Evolutionary conservation across 2,888 invertebrate species (phyloP), one percentile per base, ranked within the genome.

Genomic region (Patella caerulea): DNA sequence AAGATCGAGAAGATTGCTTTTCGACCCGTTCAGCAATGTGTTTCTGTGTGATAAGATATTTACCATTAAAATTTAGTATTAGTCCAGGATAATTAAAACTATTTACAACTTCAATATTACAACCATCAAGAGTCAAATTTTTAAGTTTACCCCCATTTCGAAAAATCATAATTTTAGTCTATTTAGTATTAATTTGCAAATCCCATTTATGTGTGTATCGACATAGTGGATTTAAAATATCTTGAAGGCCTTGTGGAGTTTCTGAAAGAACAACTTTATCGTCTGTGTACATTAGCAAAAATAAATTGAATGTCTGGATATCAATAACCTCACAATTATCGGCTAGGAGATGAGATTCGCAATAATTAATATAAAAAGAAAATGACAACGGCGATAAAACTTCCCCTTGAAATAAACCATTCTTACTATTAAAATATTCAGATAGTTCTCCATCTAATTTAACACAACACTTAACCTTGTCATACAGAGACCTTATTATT

Each of bases 401-500:
- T 59, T 59, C 59, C 17, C 59, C 17, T 59, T 59, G 59, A 59
- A 12, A 59, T 59, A 59, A 17, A n/a, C 59, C 59, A 59, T 59
- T 59, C 59, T 59, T 59, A 59, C 59, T 54, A 54, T 73, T 24
- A 56, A 75, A 75, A 55, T 54, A 70, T n/a, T 75, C 75, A 17
- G 75, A 71, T 11, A 54, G 9, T 45, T n/a, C 19, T 12, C 24
- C 54, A 71, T 71, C 53, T 45, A 45, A 70, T 17, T 24, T 54
- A 69, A 76, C 71, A 76, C 72, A 76, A 17, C 70, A 72, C 56
- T 76, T 76, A 24, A 76, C 71, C 24, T 56, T 71, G 29, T 54
- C n/a, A 45, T 72, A 76, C 55, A 76, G 17, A 56, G 56, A 29
- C 15, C 71, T 72, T 29, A 76, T 72, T 19, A 76, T 71, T n/a